Evolutionary conservation across 2,113 vertebrate species (phyloP), one percentile per base, ranked within the genome.

Genomic region (Salvelinus sp.): DNA sequence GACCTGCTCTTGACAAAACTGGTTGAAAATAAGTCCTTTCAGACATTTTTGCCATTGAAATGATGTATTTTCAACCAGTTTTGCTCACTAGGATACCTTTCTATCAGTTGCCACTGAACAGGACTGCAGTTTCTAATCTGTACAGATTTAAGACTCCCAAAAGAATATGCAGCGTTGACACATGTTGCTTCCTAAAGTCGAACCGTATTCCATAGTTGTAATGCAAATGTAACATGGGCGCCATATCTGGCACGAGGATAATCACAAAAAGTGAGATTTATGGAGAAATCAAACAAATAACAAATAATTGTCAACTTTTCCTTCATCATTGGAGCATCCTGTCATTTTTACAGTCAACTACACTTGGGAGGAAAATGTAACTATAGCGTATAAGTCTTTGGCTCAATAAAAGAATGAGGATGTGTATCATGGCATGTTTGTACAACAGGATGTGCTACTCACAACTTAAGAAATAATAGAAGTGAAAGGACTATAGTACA

Each of bases 381-480:
- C 3, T 23, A 38, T 27, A 70, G 71, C 23, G 70, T 82, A 82
- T 82, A 71, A 81, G 83, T 92, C 91, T 92, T 91, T 91, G 91
- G 91, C 89, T 91, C 85, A 80, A 82, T 84, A 84, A 70, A 76
- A 79, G 78, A 87, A 83, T 73, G 27, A 85, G 74, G 84, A 69
- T 27, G 78, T 57, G 63, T 57, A 38, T 14, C 30, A 73, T 22
- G 62, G 14, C 14, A 47, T 58, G 18, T 54, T 81, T 70, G 18
- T 20, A 68, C 66, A 68, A 27, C n/a, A 67, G n/a, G 22, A 67
- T 28, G 72, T 57, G 62, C 16, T 72, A 30, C n/a, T 60, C 65
- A 14, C 48, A 33, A 22, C 54, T 27, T 4, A 16, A 69, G 4
- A 23, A 23, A 6, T 13, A 7, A 22, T 48, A 12, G 20, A 27